A percentile compares a stretch with the other conserved stretches of the same genome.
phyloP scores from a whole-genome alignment of 92 coral and sea anemone species.

The Isaurus tuberculatus region DNA sequence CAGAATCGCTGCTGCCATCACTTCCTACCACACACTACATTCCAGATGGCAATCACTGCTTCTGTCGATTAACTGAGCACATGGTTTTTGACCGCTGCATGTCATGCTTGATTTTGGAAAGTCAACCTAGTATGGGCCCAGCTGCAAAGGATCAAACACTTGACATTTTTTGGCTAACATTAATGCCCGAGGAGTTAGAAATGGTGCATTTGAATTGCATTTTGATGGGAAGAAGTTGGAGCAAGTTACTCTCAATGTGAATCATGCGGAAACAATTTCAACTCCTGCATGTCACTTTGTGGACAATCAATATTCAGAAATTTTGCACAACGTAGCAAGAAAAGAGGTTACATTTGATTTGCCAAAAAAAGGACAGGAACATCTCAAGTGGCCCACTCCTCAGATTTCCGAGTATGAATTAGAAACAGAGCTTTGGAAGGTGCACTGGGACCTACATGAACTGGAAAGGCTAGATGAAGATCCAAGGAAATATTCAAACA shows the following conservation, averaged over 20 bases:
- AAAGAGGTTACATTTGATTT: background rate
- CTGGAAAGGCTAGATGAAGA: too few relatives aligned
- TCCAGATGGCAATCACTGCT: slow-evolving; percentile 51
- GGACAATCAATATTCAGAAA: background rate
- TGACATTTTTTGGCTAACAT: slow-evolving; percentile 12
- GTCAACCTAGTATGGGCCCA: slow-evolving; percentile 27
- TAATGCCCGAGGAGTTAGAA: background rate
- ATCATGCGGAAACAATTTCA: slow-evolving; percentile 35
- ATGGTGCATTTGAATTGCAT: slow-evolving; percentile 25
- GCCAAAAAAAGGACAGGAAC: background rate
- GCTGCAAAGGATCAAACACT: slow-evolving; percentile 45
- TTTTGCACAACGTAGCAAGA: background rate
- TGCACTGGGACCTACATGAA: too few relatives aligned
- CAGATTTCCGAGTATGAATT: too few relatives aligned
- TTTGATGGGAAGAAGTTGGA: slow-evolving; percentile 49
- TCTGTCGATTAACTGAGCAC: slow-evolving; percentile 22
- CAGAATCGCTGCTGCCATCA: slow-evolving; percentile 35
- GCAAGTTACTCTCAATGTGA: slow-evolving; percentile 40
- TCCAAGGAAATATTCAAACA: too few relatives aligned
- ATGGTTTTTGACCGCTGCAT: background rate
- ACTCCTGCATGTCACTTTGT: slow-evolving; percentile 22
- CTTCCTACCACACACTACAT: slow-evolving; percentile 37
- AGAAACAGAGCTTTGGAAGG: too few relatives aligned
- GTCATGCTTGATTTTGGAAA: background rate
- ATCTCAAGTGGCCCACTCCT: too few relatives aligned